Base-by-base conservation (phyloP, 2,797 vertebrate species). In the Epinephelus malabaricus region DNA sequence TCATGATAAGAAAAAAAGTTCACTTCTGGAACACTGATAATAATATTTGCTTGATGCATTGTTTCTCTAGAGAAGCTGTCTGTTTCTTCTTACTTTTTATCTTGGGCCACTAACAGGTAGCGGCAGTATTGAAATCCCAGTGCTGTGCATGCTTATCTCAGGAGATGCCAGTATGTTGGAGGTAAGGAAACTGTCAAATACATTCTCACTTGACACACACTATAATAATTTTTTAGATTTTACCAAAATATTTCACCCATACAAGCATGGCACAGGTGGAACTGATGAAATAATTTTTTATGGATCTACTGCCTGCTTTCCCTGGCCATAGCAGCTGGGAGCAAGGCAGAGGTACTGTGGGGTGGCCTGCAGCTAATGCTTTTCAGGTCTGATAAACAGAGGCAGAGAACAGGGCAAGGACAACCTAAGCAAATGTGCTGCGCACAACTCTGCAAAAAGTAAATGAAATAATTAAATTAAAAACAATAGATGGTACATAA, bases 111-210 rank as follows among this genome's bases (percentile, higher is more conserved):
- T 50, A 55, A 60, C 91, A 97, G 97, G 97, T 5, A 95, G 94
- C 40, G 96, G 96, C 54, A 95, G 84, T 51, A 97, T 97, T 70
- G 96, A 97, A 82, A 97, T 97, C 73, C 97, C 97, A 0, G 97
- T 97, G 46, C 88, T 97, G 59, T 96, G 97, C 43, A 91, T 97
- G 87, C 92, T 97, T 17, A 95, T 97, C 2, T 92, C 94, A 53
- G 97, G 97, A 17, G 89, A 97, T 0, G 91, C 91, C 56, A 83
- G 87, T 21, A 96, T 96, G 93, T 55, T 97, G 64, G 90, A 96
- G 96, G 97, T 97, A 90, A 81, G 73, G 21, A 53, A 51, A 51
- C 23, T 2, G 17, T 4, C 23, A n/a, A 21, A 64, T 27, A 13
- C 40, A n/a, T 23, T 19, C 25, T 34, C 34, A 34, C 30, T 55